A percentile compares a stretch with the other conserved stretches of the same genome.
phyloP scores from a whole-genome alignment of 2,113 vertebrate species.

The Verasper variegatus region DNA sequence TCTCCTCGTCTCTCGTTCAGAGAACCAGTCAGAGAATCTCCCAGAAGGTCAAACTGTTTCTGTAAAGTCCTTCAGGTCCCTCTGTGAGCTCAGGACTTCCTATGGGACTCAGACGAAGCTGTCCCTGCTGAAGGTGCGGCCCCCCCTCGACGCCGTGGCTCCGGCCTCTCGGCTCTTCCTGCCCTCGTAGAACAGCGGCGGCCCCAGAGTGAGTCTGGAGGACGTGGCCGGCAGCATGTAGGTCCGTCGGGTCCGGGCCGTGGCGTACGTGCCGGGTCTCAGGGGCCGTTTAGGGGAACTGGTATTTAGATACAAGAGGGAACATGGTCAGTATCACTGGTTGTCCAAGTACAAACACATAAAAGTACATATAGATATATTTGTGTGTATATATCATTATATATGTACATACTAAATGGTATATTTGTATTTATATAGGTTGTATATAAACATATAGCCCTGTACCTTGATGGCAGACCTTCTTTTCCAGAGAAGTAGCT shows the following conservation, averaged over 20 bases:
- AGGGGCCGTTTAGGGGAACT: conserved; percentile 49
- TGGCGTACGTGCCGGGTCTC: conserved; percentile 51
- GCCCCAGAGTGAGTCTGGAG: conserved; percentile 59
- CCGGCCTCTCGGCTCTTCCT: conserved; percentile 42
- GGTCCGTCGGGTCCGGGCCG: conserved; percentile 58
- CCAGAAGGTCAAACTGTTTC: not conserved
- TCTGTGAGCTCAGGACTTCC: not conserved
- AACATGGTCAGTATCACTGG: no score
- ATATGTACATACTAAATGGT: not conserved
- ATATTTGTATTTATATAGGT: no score
- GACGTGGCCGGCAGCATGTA: conserved; percentile 62
- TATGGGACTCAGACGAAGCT: conserved; percentile 85
- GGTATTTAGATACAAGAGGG: not conserved
- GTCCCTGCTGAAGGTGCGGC: conserved; percentile 84
- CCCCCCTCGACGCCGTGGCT: not conserved
- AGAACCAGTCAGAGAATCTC: no score
- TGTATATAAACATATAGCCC: not conserved
- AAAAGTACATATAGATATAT: no score
- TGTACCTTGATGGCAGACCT: conserved; percentile 68
- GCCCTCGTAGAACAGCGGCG: conserved; percentile 63
- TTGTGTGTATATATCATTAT: not conserved
- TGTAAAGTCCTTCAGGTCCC: not conserved
- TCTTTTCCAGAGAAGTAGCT: conserved; percentile 84
- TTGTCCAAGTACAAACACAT: no score
- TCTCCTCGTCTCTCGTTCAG: no score